Percentiles rank a stretch among this genome's conserved stretches.
Conservation (phyloP, 2,888 invertebrate species). For the Catotricha subobsoleta region DNA sequence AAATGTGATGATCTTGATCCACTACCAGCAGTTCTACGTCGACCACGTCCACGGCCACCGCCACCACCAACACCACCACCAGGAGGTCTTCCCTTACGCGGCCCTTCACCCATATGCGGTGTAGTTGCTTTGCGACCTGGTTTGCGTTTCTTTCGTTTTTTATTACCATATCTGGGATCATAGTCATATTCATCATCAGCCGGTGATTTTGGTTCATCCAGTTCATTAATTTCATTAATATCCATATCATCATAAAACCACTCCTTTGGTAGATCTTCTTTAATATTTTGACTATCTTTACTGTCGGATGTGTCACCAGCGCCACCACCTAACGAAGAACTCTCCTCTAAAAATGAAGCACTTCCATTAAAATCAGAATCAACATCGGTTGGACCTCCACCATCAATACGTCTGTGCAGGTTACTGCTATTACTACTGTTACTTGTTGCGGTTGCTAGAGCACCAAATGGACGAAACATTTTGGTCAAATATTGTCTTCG, state of each 20-base stretch:
- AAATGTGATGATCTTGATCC: constrained; percentile 15
- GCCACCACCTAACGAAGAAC: constrained; percentile 22
- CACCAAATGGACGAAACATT: constrained; percentile 23
- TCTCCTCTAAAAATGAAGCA: constrained; percentile 2
- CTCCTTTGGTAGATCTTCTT: constrained; percentile 63
- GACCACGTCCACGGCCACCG: constrained; percentile 21
- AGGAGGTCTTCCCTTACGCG: constrained; percentile 12
- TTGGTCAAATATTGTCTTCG: constrained; percentile 60
- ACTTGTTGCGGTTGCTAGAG: constrained; percentile 9
- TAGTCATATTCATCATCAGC: constrained; percentile 81
- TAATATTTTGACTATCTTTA: constrained; percentile 64
- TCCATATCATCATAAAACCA: constrained; percentile 84
- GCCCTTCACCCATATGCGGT: constrained; percentile 2
- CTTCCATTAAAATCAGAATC: constrained; percentile 26
- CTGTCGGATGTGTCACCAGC: constrained; percentile 41
- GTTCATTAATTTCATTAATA: constrained; percentile 77
- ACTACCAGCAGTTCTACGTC: constrained; percentile 12
- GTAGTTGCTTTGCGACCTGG: constrained; percentile 15
- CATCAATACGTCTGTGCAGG: constrained; percentile 11
- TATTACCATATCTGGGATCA: constrained; percentile 36
- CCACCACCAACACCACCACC: constrained; percentile 13
- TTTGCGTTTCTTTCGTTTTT: constrained; percentile 25
- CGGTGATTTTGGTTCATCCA: constrained; percentile 80
- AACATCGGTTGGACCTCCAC: constrained; percentile 11
- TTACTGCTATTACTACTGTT: neutral